Conservation (phyloP, 2,888 invertebrate species). For the Prosapia bicincta region DNA sequence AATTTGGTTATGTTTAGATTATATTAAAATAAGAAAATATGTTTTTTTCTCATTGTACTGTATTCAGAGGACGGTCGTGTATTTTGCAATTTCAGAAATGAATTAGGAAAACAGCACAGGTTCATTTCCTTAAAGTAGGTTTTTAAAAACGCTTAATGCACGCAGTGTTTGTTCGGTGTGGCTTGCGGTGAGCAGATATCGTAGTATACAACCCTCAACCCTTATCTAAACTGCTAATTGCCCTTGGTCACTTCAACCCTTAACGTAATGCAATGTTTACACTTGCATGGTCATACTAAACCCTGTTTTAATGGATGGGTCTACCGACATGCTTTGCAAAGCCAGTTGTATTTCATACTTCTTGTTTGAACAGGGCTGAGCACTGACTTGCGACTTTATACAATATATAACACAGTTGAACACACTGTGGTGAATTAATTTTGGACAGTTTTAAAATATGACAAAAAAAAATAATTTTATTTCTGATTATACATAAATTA, state of each 20-base stretch:
- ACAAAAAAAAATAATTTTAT: no score
- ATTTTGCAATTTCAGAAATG: no score
- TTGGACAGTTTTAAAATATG: no score
- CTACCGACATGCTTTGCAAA: not conserved
- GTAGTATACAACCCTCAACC: not conserved
- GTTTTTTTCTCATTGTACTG: no score
- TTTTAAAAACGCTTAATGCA: not conserved
- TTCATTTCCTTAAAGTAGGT: not conserved
- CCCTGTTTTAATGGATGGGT: constrained; percentile 1
- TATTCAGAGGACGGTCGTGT: no score
- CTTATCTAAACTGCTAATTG: constrained; percentile 16
- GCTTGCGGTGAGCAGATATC: not conserved
- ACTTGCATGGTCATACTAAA: constrained; percentile 2
- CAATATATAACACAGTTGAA: no score
- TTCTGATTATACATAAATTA: no score
- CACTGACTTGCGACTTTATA: not conserved
- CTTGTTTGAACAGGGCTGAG: not conserved
- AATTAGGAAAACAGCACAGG: not conserved
- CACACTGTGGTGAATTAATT: no score
- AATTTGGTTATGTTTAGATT: no score
- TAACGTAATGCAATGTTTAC: constrained; percentile 2
- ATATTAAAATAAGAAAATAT: no score
- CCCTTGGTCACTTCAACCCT: constrained; percentile 1
- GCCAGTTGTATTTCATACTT: not conserved
- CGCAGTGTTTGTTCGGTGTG: not conserved